A percentile compares a stretch with the other conserved stretches of the same genome.
These are phyloP conservation scores for Aporrectodea caliginosa DNA, from an alignment of 1,140 invertebrate genomes.

Conservation along the genomic window DNA sequence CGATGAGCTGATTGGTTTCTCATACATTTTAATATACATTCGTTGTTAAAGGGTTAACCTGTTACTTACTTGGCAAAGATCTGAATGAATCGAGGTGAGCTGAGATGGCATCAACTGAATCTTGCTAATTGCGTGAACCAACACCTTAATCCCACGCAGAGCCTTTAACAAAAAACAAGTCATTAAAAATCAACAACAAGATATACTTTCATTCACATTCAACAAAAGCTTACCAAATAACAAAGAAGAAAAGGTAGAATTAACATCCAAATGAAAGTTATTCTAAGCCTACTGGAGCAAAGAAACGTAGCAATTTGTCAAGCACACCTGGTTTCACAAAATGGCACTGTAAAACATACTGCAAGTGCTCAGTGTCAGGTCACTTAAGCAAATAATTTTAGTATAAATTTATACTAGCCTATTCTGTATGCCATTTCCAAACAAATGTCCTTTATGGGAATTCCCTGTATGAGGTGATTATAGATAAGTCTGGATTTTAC, in stretches of 20 bases:
- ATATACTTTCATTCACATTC: not conserved
- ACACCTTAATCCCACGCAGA: conserved; percentile 75
- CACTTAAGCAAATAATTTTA: no score
- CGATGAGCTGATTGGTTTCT: no score
- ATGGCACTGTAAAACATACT: not conserved
- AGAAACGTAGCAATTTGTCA: not conserved
- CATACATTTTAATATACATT: no score
- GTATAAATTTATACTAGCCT: no score
- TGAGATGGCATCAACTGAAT: conserved; percentile 81
- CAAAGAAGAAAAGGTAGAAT: not conserved
- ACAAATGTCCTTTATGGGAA: no score
- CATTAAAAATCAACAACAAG: no score
- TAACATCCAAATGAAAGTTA: no score
- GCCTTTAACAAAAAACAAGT: conserved; percentile 59
- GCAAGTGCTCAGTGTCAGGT: conserved; percentile 4
- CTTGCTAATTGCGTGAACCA: conserved; percentile 80
- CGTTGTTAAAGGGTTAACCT: not conserved
- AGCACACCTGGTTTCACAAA: not conserved
- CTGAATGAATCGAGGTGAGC: conserved; percentile 87
- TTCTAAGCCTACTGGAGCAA: no score
- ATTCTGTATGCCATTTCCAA: no score
- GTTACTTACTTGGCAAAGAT: conserved; percentile 71
- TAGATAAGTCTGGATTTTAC: conserved; percentile 36
- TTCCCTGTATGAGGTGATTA: no score
- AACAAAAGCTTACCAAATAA: not conserved